Percentiles rank a stretch among this genome's conserved stretches.
Conservation (phyloP, 30 jellyfish, hydroid and myxozoan genomes). For the Mastigias papua region DNA sequence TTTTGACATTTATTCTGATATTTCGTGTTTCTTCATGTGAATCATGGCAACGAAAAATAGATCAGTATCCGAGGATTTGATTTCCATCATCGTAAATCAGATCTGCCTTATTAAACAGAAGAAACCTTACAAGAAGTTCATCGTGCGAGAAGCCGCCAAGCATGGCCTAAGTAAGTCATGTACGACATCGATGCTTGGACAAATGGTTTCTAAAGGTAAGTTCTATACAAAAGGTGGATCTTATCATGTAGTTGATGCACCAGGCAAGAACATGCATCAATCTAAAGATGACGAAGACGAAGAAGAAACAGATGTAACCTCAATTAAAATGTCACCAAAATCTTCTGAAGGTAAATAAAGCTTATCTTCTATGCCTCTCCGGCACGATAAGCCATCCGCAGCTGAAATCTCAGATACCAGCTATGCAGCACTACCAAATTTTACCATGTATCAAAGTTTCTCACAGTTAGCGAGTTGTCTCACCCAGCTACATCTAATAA, state of each 20-base stretch:
- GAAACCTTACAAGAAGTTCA: slow-evolving; percentile 39
- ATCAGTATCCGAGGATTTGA: slow-evolving; percentile 7
- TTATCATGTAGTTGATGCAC: slow-evolving; percentile 24
- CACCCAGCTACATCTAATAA: background rate
- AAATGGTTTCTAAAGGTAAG: slow-evolving; percentile 19
- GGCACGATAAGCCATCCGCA: slow-evolving; percentile 30
- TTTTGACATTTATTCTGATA: slow-evolving; percentile 14
- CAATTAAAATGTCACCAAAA: slow-evolving; percentile 28
- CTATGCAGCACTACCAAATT: slow-evolving; percentile 29
- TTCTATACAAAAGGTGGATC: slow-evolving; percentile 5
- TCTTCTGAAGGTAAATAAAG: slow-evolving; percentile 22
- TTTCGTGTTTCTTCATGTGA: slow-evolving; percentile 14
- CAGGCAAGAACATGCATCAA: slow-evolving; percentile 14
- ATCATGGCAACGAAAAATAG: slow-evolving; percentile 3
- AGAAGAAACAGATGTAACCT: slow-evolving; percentile 40
- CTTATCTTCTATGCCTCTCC: slow-evolving; percentile 33
- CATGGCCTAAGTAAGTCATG: slow-evolving; percentile 23
- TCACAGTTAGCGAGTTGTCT: slow-evolving; percentile 2
- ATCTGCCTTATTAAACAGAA: slow-evolving; percentile 10
- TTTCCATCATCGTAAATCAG: background rate
- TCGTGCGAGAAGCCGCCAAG: slow-evolving; percentile 31
- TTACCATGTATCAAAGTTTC: slow-evolving; percentile 13
- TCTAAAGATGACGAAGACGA: slow-evolving; percentile 17
- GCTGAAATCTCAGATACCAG: slow-evolving; percentile 7
- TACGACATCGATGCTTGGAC: slow-evolving; percentile 19